These are phyloP conservation scores for Paracentrotus lividus DNA, from an alignment of 53 echinoderm and acorn worm genomes.

Conservation along the genomic window DNA sequence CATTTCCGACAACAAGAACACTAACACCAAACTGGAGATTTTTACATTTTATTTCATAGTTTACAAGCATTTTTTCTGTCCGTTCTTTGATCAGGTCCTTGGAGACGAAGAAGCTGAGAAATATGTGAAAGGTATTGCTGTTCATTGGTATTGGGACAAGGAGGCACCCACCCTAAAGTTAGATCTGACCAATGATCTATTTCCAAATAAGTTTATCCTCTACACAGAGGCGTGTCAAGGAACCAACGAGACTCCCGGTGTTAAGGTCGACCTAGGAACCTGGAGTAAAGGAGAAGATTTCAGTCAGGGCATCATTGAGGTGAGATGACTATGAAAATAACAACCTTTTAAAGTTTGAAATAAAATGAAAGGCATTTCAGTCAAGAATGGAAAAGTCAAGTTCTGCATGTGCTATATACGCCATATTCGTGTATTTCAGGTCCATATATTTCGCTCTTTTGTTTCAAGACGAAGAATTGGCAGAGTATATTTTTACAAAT, in stretches of 20 bases:
- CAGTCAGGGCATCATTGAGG: constrained; percentile 85
- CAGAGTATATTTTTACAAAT: too few species aligned
- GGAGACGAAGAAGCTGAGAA: constrained; percentile 79
- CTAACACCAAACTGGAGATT: too few species aligned
- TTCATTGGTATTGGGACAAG: constrained; percentile 90
- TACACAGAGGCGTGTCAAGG: constrained; percentile 91
- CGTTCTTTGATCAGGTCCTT: constrained; percentile 70
- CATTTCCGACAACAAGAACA: too few species aligned
- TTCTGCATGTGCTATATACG: too few species aligned
- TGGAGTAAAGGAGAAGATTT: constrained; percentile 86
- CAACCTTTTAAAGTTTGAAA: too few species aligned
- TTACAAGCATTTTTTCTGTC: background rate
- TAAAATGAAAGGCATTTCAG: too few species aligned
- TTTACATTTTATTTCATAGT: background rate
- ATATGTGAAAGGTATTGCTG: constrained; percentile 85
- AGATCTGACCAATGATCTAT: constrained; percentile 74
- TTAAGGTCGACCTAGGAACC: constrained; percentile 71
- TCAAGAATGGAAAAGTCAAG: too few species aligned
- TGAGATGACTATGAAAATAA: constrained; percentile 26
- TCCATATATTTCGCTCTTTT: too few species aligned
- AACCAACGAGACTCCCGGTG: constrained; percentile 16
- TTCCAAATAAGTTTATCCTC: constrained; percentile 83
- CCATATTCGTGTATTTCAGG: too few species aligned
- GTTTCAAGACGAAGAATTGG: too few species aligned
- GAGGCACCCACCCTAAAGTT: constrained; percentile 72